phyloP scores from a whole-genome alignment of 2,113 vertebrate genomes.

The Terrapene triunguis region DNA sequence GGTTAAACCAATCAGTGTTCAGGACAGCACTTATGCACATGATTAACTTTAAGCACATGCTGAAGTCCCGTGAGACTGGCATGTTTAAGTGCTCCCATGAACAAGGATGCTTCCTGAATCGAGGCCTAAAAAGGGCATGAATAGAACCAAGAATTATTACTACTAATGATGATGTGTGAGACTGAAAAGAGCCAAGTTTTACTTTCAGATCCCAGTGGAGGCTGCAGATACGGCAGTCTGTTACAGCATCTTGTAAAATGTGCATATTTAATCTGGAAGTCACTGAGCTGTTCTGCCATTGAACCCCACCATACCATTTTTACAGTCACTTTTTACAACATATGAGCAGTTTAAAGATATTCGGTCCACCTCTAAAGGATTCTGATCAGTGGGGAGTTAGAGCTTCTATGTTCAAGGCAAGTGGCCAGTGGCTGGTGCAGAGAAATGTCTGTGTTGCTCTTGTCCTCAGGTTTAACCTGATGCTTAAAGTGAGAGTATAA shows the following conservation, averaged over 20 bases:
- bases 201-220: neutral
- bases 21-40: neutral
- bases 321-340: constrained; percentile 8
- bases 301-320: neutral
- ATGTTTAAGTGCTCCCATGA: neutral
- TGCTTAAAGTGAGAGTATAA: constrained; percentile 28
- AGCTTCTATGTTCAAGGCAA: neutral
- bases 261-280: constrained; percentile 2
- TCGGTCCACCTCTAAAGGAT: neutral
- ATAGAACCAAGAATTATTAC: neutral
- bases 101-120: neutral
- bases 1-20: neutral
- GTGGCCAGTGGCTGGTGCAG: neutral
- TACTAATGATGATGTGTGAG: neutral
- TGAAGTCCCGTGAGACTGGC: neutral
- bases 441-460: neutral
- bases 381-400: neutral
- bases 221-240: constrained; percentile 12
- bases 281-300: neutral
- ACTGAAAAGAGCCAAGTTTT: constrained; percentile 24
- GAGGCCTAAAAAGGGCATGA: neutral
- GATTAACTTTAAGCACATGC: neutral
- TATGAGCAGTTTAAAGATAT: neutral
- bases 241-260: constrained; percentile 14
- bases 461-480: constrained; percentile 6